Conservation (phyloP, 2,113 vertebrate species). For the Elephas maximus region DNA sequence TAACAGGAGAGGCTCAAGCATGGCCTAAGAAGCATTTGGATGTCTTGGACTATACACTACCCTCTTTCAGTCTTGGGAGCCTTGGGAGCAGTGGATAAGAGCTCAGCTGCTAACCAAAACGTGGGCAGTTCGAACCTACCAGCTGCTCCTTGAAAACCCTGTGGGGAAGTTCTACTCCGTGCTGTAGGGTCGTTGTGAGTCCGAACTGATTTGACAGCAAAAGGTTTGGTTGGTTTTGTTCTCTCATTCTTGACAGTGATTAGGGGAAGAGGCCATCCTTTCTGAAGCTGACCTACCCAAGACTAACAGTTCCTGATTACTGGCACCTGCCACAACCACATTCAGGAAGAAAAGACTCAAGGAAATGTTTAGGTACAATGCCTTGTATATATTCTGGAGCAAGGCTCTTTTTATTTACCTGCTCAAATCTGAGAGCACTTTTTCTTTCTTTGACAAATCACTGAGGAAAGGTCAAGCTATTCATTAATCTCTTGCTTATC, state of each 20-base stretch:
- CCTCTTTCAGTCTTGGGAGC: too few species aligned
- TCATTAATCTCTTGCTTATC: conserved; percentile 23
- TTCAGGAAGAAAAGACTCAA: not conserved
- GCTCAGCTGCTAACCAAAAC: too few species aligned
- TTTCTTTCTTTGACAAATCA: conserved; percentile 13
- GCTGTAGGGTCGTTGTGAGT: too few species aligned
- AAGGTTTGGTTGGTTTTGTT: too few species aligned
- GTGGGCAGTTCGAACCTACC: too few species aligned
- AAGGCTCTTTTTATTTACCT: not conserved
- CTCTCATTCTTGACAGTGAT: not conserved
- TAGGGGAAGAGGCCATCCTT: not conserved
- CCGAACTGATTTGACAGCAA: too few species aligned
- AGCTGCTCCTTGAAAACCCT: too few species aligned
- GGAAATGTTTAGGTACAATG: not conserved
- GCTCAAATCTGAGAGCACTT: not conserved
- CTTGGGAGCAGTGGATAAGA: too few species aligned
- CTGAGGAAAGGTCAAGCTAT: not conserved
- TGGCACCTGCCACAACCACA: not conserved
- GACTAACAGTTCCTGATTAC: not conserved
- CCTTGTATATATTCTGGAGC: not conserved
- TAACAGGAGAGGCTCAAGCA: not conserved
- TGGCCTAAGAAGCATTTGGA: not conserved
- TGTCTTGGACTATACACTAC: not conserved
- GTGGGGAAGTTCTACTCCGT: too few species aligned
- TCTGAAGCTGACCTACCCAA: not conserved